Evolutionary conservation across 2,888 invertebrate genomes (phyloP).

Genomic region (Drosophila multiciliata): DNA sequence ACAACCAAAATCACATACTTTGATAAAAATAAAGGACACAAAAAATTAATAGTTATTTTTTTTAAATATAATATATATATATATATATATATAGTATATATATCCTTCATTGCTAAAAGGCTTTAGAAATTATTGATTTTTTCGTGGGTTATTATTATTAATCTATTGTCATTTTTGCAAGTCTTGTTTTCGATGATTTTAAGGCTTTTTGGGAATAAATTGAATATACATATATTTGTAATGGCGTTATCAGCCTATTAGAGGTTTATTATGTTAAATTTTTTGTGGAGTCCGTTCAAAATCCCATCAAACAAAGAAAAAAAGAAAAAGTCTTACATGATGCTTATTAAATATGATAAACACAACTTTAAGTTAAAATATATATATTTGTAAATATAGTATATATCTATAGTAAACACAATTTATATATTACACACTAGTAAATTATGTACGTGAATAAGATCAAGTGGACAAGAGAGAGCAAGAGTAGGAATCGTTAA

Average conservation of each 20-base stretch:
- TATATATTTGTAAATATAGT: not conserved
- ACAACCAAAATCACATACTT: not conserved
- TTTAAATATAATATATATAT: not conserved
- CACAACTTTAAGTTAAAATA: not conserved
- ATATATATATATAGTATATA: not conserved
- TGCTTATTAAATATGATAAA: not conserved
- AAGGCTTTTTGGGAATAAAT: not conserved
- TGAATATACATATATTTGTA: not conserved
- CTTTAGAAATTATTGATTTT: not conserved
- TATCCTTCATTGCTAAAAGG: not conserved
- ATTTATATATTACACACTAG: not conserved
- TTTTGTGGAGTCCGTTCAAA: not conserved
- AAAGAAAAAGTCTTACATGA: not conserved
- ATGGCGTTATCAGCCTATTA: not conserved
- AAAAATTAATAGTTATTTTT: not conserved
- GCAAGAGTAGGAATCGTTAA: not conserved
- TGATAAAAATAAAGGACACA: not conserved
- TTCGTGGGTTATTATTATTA: not conserved
- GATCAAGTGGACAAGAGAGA: not conserved
- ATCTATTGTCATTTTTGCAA: not conserved
- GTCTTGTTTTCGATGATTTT: not conserved
- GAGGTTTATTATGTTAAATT: not conserved
- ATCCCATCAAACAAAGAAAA: not conserved
- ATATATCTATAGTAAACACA: not conserved
- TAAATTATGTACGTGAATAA: conserved; percentile 2